Base-by-base conservation (phyloP, 2,113 vertebrate species). In the Psittacara wagleri region DNA sequence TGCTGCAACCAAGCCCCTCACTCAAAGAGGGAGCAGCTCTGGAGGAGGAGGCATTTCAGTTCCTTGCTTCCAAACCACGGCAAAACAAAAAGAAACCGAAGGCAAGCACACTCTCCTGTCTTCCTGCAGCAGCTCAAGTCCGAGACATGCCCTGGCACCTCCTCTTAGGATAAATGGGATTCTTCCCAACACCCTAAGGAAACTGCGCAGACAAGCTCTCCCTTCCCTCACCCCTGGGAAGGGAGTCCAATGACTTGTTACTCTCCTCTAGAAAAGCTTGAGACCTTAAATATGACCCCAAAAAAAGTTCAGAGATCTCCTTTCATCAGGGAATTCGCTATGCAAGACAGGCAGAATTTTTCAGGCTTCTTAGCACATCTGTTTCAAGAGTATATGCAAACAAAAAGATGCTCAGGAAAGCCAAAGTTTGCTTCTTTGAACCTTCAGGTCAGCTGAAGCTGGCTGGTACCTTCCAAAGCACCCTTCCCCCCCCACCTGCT, bases 381-480 rank as follows among this genome's bases (percentile, higher is more conserved):
- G 39, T 84, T 83, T 92, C 82, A 37, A 57, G 90, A 68, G 64
- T 3, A 92, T 52, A 77, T 23, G 86, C 44, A 81, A 96, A 94
- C 17, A 51, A 76, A 91, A 64, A 90, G 95, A 69, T 2, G 44
- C 51, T 43, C 49, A 55, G 55, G 83, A 80, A 83, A 86, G 73
- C 54, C 44, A 61, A 7, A 66, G 29, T 89, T 92, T 55, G 33
- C 96, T 96, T 97, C 95, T 78, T 51, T 29, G 74, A 95, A 95
- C 83, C 97, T 95, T 23, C 63, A 57, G 83, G 92, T 69, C 57
- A 94, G 90, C 91, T 67, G 94, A 81, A 97, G 96, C 92, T 86
- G 55, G 62, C 29, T 63, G 94, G 87, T 41, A 37, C 44, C 68
- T 70, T 92, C 44, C 90, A 17, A 91, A 85, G 74, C 81, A 83